Evolutionary conservation across 2,888 invertebrate genomes (phyloP).

Genomic region (Junonia oenone): DNA sequence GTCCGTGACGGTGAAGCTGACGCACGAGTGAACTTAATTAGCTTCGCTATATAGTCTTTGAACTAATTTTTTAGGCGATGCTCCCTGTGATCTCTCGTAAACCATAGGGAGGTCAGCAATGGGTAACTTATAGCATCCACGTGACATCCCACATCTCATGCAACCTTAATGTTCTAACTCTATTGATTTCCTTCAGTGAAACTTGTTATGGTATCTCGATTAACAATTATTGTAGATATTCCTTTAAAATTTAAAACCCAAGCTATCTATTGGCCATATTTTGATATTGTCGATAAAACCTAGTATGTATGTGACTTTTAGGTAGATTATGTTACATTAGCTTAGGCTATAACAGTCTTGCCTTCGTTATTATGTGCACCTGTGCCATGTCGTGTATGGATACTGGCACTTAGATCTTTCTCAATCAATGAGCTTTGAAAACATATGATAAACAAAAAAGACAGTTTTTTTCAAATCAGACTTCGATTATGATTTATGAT

Average conservation of each 20-base stretch:
- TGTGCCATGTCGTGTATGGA: too few relatives aligned
- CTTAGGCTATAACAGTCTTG: too few relatives aligned
- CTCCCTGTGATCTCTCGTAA: background rate
- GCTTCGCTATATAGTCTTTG: background rate
- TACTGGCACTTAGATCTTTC: too few relatives aligned
- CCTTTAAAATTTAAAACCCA: too few relatives aligned
- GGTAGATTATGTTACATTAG: background rate
- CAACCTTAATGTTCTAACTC: background rate
- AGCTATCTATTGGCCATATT: background rate
- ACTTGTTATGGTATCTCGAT: too few relatives aligned
- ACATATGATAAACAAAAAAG: too few relatives aligned
- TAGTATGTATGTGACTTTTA: background rate
- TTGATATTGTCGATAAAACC: background rate
- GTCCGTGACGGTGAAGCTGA: background rate
- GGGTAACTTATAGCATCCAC: background rate
- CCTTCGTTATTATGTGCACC: too few relatives aligned
- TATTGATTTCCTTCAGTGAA: background rate
- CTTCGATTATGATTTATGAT: too few relatives aligned
- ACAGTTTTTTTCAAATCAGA: too few relatives aligned
- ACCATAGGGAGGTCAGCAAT: background rate
- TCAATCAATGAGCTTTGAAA: too few relatives aligned
- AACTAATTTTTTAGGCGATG: background rate
- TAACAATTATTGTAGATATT: too few relatives aligned
- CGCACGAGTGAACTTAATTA: slow-evolving; percentile 1
- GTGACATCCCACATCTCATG: background rate